Percentiles rank a stretch among this genome's conserved stretches.
Evolutionary conservation across 1,140 invertebrate species (phyloP).

Genomic region (Lepidotrigona ventralis): DNA sequence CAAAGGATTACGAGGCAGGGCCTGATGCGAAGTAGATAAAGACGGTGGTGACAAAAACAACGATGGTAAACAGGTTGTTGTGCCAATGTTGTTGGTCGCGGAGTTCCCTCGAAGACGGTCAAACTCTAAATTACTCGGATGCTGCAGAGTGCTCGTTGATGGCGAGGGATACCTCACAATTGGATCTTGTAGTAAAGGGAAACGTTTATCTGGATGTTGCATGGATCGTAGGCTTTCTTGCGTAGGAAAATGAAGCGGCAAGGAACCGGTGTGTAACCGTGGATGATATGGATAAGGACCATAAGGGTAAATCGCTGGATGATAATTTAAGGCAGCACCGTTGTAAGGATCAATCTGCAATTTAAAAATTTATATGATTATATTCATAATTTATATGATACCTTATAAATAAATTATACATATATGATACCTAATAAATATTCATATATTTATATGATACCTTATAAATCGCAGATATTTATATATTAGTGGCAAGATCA

Average conservation of each 20-base stretch:
- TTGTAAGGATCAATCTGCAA: constrained; percentile 68
- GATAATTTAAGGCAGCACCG: constrained; percentile 54
- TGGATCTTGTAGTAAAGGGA: constrained; percentile 26
- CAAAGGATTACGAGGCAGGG: constrained; percentile 17
- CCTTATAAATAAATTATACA: neutral
- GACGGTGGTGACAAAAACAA: constrained; percentile 30
- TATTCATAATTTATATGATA: neutral
- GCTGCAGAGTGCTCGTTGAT: neutral
- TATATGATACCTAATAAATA: too few species aligned
- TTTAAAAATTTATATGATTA: neutral
- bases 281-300: constrained; percentile 47
- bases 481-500: neutral
- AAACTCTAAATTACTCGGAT: constrained; percentile 22
- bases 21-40: constrained; percentile 41
- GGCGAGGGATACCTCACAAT: constrained; percentile 39
- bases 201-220: constrained; percentile 46
- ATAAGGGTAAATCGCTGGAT: constrained; percentile 54
- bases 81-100: constrained; percentile 6
- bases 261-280: constrained; percentile 41
- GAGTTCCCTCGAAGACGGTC: constrained; percentile 36
- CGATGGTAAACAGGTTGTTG: constrained; percentile 11
- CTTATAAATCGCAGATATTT: neutral
- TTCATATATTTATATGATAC: too few species aligned
- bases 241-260: constrained; percentile 42
- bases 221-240: constrained; percentile 39